Percentiles rank a stretch among this genome's conserved stretches.
Evolutionary conservation across 2,888 invertebrate species (phyloP).

Genomic region (Drosophila imparisetae): DNA sequence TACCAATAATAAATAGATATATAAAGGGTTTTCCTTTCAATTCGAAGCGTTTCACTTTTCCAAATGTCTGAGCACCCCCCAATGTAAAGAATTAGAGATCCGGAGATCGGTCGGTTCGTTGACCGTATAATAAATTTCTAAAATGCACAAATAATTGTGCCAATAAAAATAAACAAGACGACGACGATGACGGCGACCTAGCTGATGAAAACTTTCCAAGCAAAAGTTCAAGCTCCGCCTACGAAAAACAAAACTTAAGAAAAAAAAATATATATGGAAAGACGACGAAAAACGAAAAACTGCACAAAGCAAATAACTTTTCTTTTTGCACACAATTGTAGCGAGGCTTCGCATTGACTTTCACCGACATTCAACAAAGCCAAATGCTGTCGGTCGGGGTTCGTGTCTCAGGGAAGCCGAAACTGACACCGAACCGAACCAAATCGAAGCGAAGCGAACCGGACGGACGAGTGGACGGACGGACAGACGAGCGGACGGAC

Average conservation of each 20-base stretch:
- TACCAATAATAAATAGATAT: not conserved
- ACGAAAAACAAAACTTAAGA: constrained; percentile 56
- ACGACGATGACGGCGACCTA: not conserved
- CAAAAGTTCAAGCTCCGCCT: constrained; percentile 77
- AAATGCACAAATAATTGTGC: constrained; percentile 80
- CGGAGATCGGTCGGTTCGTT: constrained; percentile 46
- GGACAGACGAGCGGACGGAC: constrained; percentile 18
- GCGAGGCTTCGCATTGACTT: constrained; percentile 70
- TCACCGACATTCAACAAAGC: constrained; percentile 72
- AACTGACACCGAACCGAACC: not conserved
- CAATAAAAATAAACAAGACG: constrained; percentile 78
- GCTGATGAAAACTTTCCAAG: constrained; percentile 64
- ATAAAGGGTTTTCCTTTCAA: constrained; percentile 54
- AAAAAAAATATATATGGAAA: constrained; percentile 15
- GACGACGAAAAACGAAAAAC: constrained; percentile 52
- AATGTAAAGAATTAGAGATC: constrained; percentile 11
- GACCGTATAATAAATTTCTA: constrained; percentile 76
- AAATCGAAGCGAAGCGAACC: not conserved
- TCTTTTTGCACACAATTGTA: constrained; percentile 80
- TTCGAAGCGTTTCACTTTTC: constrained; percentile 55
- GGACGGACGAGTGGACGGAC: not conserved
- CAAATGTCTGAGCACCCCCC: constrained; percentile 5
- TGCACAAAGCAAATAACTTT: constrained; percentile 73
- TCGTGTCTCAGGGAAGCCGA: constrained; percentile 33
- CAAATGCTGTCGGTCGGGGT: constrained; percentile 21